Base-by-base conservation (phyloP, 2,113 vertebrate genomes). In the Prionailurus viverrinus region DNA sequence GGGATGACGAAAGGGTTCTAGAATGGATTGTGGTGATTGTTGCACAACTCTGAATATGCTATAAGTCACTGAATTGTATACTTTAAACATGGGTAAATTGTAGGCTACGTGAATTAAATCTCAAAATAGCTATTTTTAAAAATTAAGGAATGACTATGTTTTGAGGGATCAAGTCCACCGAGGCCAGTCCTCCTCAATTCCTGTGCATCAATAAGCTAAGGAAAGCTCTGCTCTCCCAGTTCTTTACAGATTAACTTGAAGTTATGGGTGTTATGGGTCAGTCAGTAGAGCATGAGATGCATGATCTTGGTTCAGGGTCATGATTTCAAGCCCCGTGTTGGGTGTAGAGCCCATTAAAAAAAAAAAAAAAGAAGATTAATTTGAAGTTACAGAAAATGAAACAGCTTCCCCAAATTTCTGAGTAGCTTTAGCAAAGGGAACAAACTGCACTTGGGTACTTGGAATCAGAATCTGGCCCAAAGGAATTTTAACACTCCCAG, bases 81-180 rank as follows among this genome's bases (percentile, higher is more conserved):
- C 15, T 89, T 86, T 88, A 94, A 91, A 94, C 88, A 84, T 87
- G 14, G 19, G 69, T 63, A 36, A 87, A 23, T 39, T 76, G 5
- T 36, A 94, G 63, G 82, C n/a, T 66, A 73, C 41, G 29, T 69
- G n/a, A 91, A 78, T 89, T 94, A 97, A 87, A 51, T 91, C 68
- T 66, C 63, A 66, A 88, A 33, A 88, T n/a, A 89, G 25, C 23
- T 39, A 63, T 65, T 89, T 48, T 53, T 7, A 16, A 63, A 80
- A 95, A 82, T 82, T 76, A 96, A 89, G 55, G 21, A 94, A 85
- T 79, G 51, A 68, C 81, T 93, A 69, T 27, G 88, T 63, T 96
- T 96, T 94, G 82, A 89, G 16, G 94, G 68, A 69, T 41, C 51
- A 76, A 96, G 23, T 33, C 58, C 9, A 71, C 48, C 7, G 18